Base-by-base conservation (phyloP, 2,113 vertebrate species). In the Setophaga petechia region DNA sequence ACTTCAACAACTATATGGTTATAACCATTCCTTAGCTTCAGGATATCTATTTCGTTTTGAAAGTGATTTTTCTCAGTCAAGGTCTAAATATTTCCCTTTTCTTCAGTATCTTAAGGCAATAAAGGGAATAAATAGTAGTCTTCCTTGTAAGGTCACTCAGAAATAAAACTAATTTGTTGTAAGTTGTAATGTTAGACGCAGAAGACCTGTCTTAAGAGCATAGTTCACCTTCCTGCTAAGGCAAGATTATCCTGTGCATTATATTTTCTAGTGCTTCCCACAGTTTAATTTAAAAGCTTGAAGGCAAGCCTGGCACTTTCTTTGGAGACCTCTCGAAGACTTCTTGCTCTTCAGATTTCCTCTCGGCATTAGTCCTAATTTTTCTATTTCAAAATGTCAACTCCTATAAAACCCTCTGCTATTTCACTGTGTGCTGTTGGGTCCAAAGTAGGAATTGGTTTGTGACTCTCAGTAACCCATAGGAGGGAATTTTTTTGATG, bases 91-190 rank as follows among this genome's bases (percentile, higher is more conserved):
- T 82, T 89, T 81, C 52, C 63, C 51, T 88, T 83, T 92, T 37
- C 58, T 84, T 93, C 61, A 69, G 30, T 74, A 66, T 66, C 65
- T 73, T 54, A 68, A 78, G 61, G 54, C 49, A 20, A 20, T 59
- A 52, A 92, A 67, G 15, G 28, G 30, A 79, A 88, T 82, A 93
- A 94, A 92, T 88, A 85, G 21, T 83, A 57, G 39, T 49, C 35
- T 44, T 85, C 12, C 27, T 65, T 6, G 4, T 93, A 83, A 95
- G 75, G 75, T 90, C 89, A 85, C 49, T 63, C 18, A 88, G 92
- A 92, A 94, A 63, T 90, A 90, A 85, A 92, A 73, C 25, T 74
- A 84, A 88, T 95, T 87, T 90, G 20, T 88, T 95, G 39, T 92
- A 69, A 80, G 69, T 77, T 2, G 4, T 81, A 92, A 83, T 21